These are phyloP conservation scores for Bombus sylvicola DNA, from an alignment of 1,140 invertebrate species.

Conservation along the genomic window DNA sequence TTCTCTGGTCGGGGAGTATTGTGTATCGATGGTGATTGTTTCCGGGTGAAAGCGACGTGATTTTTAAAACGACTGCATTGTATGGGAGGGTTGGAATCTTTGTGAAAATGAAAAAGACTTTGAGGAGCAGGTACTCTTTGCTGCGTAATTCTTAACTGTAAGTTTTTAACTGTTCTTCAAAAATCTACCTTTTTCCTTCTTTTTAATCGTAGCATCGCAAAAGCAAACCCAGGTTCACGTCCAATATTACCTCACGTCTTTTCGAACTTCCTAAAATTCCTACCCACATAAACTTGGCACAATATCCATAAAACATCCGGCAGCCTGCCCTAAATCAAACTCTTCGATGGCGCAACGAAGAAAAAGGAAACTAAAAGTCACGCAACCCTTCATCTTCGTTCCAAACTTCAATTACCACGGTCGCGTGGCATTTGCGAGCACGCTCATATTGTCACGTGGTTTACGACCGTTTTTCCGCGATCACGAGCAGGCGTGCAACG, in stretches of 20 bases:
- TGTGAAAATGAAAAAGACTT: not conserved
- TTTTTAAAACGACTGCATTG: not conserved
- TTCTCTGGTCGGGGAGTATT: not conserved
- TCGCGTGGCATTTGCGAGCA: not conserved
- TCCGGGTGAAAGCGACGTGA: conserved; percentile 14
- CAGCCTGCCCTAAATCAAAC: not conserved
- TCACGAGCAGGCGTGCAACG: not conserved
- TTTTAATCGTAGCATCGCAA: too few relatives aligned
- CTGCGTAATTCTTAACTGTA: too few relatives aligned
- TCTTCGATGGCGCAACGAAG: not conserved
- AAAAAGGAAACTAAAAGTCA: not conserved
- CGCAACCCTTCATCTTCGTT: not conserved
- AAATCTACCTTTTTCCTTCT: too few relatives aligned
- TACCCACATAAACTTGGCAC: too few relatives aligned
- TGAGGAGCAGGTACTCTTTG: too few relatives aligned
- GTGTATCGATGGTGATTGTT: not conserved
- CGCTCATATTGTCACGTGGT: not conserved
- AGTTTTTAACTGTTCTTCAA: too few relatives aligned
- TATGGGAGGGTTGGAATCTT: not conserved
- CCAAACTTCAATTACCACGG: conserved; percentile 5
- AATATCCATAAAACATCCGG: too few relatives aligned
- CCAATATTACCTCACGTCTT: too few relatives aligned
- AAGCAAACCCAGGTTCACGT: too few relatives aligned
- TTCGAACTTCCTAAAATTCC: too few relatives aligned
- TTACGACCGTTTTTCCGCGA: conserved; percentile 6